Percentiles rank a stretch among this genome's conserved stretches.
phyloP scores from a whole-genome alignment of 1,140 invertebrate genomes.

The Heterodera carotae region DNA sequence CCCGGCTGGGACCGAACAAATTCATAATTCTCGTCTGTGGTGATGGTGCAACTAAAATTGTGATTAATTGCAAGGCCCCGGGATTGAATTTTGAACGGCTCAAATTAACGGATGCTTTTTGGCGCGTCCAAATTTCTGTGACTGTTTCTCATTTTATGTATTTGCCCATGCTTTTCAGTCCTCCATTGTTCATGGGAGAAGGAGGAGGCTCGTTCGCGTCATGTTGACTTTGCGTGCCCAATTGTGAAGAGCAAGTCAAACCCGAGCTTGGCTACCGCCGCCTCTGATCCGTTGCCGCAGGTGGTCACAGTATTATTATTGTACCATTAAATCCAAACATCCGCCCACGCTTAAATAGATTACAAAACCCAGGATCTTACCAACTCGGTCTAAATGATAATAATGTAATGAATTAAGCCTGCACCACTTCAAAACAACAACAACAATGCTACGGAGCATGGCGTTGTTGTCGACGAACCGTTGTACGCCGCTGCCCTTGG shows the following conservation, averaged over 20 bases:
- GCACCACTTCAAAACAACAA: not conserved
- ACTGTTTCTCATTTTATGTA: not conserved
- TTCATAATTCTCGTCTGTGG: too few relatives aligned
- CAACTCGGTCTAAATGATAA: not conserved
- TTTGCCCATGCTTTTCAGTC: constrained; percentile 66
- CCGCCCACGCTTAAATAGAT: too few relatives aligned
- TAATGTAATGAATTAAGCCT: not conserved
- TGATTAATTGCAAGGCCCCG: too few relatives aligned
- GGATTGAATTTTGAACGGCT: not conserved
- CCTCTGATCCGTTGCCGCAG: constrained; percentile 52
- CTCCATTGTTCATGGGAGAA: constrained; percentile 99
- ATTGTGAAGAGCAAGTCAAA: constrained; percentile 65
- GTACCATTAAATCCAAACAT: not conserved
- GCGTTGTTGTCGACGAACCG: too few relatives aligned
- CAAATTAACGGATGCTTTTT: not conserved
- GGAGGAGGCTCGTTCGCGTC: constrained; percentile 95
- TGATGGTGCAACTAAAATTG: too few relatives aligned
- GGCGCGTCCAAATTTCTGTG: too few relatives aligned
- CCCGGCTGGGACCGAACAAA: too few relatives aligned
- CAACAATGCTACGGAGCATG: not conserved
- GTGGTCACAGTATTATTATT: constrained; percentile 8
- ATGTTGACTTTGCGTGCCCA: constrained; percentile 83
- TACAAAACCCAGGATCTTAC: too few relatives aligned
- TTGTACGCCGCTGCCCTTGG: too few relatives aligned
- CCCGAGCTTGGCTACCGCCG: constrained; percentile 57